Conservation (phyloP, 2,888 invertebrate species). For the Apeira syringaria region DNA sequence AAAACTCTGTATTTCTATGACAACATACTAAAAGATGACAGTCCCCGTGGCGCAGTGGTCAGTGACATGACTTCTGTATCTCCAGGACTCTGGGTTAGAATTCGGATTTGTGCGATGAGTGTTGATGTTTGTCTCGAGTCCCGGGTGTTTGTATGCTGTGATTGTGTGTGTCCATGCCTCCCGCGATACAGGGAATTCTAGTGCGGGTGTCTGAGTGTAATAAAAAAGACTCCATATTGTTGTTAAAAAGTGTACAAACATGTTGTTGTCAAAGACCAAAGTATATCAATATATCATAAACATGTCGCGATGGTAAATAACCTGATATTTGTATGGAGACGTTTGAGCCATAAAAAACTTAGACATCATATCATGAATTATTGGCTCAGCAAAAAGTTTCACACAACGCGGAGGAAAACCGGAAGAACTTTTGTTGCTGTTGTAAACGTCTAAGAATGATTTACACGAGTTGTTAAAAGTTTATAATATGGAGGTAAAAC, state of each 20-base stretch:
- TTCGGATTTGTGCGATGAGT: too few relatives aligned
- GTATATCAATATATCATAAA: constrained; percentile 60
- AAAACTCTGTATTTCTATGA: too few relatives aligned
- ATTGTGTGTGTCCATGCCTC: too few relatives aligned
- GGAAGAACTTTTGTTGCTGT: constrained; percentile 65
- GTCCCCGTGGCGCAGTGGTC: too few relatives aligned
- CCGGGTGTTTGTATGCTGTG: too few relatives aligned
- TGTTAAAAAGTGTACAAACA: constrained; percentile 7
- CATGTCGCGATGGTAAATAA: constrained; percentile 47
- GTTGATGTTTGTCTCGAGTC: too few relatives aligned
- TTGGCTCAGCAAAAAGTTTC: constrained; percentile 61
- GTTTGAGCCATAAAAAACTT: constrained; percentile 67
- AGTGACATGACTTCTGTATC: too few relatives aligned
- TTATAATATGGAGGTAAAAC: constrained; percentile 46
- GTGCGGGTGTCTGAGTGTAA: too few relatives aligned
- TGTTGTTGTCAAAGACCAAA: constrained; percentile 42
- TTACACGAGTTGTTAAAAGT: constrained; percentile 66
- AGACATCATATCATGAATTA: constrained; percentile 67
- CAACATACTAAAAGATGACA: too few relatives aligned
- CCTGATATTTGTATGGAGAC: constrained; percentile 58
- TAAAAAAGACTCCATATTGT: too few relatives aligned
- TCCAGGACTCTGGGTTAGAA: too few relatives aligned
- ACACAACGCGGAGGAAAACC: constrained; percentile 40
- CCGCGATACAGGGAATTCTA: too few relatives aligned
- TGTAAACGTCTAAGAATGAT: constrained; percentile 72